These are phyloP conservation scores for Elymnias hypermnestra DNA, from an alignment of 1,140 invertebrate genomes.

Conservation along the genomic window DNA sequence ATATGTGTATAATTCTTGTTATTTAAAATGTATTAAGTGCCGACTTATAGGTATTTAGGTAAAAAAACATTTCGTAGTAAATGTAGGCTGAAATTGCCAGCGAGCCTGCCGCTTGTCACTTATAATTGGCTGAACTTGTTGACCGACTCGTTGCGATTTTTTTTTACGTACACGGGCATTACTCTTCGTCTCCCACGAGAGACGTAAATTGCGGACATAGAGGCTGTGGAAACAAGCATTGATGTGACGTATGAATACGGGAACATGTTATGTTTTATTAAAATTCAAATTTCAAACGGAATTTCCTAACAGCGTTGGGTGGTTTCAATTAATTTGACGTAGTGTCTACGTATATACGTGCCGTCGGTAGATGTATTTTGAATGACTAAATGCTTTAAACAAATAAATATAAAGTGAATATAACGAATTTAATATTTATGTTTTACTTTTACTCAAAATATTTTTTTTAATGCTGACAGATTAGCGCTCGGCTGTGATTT, in stretches of 20 bases:
- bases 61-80: slow-evolving; percentile 14
- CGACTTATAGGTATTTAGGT: no score
- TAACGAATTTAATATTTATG: no score
- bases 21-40: no score
- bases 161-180: slow-evolving; percentile 61
- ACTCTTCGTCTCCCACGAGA: slow-evolving; percentile 72
- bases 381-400: no score
- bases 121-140: slow-evolving; percentile 77
- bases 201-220: slow-evolving; percentile 67
- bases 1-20: no score
- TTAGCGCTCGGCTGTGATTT: no score
- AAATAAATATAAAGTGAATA: no score
- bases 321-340: slow-evolving; percentile 31
- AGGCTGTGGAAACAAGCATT: slow-evolving; percentile 60
- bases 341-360: neutral
- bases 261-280: slow-evolving; percentile 63
- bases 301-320: slow-evolving; percentile 36
- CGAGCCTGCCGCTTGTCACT: slow-evolving; percentile 50
- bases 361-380: neutral
- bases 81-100: slow-evolving; percentile 28
- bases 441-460: no score
- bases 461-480: no score
- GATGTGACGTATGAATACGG: slow-evolving; percentile 67
- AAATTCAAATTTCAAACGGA: slow-evolving; percentile 61
- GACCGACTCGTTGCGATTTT: slow-evolving; percentile 45